phyloP scores from a whole-genome alignment of 2,797 vertebrate genomes.

The Moxostoma hubbsi region DNA sequence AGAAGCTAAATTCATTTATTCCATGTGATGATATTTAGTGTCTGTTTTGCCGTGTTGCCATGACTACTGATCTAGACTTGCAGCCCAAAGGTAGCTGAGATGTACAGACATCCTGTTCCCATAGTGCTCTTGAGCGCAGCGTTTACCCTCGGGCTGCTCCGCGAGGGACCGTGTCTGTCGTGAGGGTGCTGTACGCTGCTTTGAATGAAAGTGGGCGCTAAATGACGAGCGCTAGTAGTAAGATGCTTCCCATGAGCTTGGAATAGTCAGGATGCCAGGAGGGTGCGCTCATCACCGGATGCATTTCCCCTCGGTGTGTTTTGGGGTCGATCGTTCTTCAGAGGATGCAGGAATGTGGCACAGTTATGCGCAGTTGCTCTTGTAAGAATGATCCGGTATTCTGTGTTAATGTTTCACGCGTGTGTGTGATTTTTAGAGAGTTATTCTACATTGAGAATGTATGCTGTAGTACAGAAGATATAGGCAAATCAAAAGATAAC shows the following conservation, averaged over 20 bases:
- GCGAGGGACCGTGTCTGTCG: background rate
- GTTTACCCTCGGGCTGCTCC: conserved; percentile 14
- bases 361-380: conserved; percentile 47
- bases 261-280: conserved; percentile 46
- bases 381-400: conserved; percentile 14
- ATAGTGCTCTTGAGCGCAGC: conserved; percentile 22
- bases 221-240: conserved; percentile 7
- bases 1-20: background rate
- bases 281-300: conserved; percentile 44
- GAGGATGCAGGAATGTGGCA: conserved; percentile 33
- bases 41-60: conserved; percentile 25
- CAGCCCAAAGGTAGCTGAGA: conserved; percentile 9
- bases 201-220: background rate
- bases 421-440: background rate
- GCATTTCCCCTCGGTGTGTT: conserved; percentile 43
- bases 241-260: conserved; percentile 25
- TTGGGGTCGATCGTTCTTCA: background rate
- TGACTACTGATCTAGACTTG: background rate
- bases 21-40: background rate
- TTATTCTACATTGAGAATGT: too few relatives aligned
- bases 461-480: too few relatives aligned
- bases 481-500: too few relatives aligned
- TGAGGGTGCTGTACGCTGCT: background rate
- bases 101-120: conserved; percentile 21
- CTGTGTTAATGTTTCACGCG: conserved; percentile 29